Evolutionary conservation across 2,113 vertebrate species (phyloP), one percentile per base, ranked within the genome.

Genomic region (Menura novaehollandiae): DNA sequence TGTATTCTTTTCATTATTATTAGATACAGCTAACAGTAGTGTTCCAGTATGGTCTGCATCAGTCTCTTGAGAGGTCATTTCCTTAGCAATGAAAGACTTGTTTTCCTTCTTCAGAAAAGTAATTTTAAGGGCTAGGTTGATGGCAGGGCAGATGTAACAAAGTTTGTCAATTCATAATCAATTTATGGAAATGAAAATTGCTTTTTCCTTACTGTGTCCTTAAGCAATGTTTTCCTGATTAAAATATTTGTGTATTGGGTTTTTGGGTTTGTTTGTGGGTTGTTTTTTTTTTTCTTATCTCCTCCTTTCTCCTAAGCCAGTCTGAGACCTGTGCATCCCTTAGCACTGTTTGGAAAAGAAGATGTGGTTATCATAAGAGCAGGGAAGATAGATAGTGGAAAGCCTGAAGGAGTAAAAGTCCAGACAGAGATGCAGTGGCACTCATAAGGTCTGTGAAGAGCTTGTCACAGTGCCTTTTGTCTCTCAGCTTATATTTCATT

Each of bases 401-500:
- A 68, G n/a, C 72, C 63, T 47, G 37, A 56, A 95, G 71, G n/a
- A 77, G 28, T 32, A 66, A 60, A 93, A 44, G 52, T 84, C 33
- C 62, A 44, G 85, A 63, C 17, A 96, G 47, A 93, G 75, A 84
- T 56, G 22, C 62, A 81, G 44, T 88, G 77, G 55, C 72, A 81
- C 56, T 33, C 49, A 33, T 63, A 77, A 90, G 83, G 41, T 81
- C 64, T 53, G 1, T 32, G 27, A 71, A 74, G 89, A 79, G 52
- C 55, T 64, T 93, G 68, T 92, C 90, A 80, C 39, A 16, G 56
- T 91, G 72, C 44, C n/a, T 74, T 39, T 83, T 93, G 68, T 56
- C 56, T 60, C 37, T 85, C 35, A 74, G 46, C 30, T 93, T 77
- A 76, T 46, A 26, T 93, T 94, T 47, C 33, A 2, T 77, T 92